Conservation (phyloP, 2,888 invertebrate genomes). For the Kryphioiulus occultus region DNA sequence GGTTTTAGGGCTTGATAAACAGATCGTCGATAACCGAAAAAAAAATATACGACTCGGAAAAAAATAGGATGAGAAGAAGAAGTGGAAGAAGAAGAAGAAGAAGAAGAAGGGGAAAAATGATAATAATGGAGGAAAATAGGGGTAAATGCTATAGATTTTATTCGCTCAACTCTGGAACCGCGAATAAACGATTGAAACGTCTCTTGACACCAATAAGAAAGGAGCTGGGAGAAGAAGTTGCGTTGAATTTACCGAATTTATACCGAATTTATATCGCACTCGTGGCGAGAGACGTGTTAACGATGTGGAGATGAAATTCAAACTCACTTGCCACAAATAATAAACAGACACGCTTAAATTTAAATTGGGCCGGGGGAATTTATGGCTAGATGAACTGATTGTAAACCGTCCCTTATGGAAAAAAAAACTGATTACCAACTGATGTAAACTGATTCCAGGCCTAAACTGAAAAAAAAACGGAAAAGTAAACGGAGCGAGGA, state of each 20-base stretch:
- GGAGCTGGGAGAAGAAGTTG: neutral
- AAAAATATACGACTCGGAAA: neutral
- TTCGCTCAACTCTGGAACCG: constrained; percentile 7
- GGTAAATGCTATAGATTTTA: constrained; percentile 31
- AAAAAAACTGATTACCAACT: too few species aligned
- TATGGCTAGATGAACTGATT: too few species aligned
- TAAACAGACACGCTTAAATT: too few species aligned
- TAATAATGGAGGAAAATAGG: constrained; percentile 35
- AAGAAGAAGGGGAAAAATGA: neutral
- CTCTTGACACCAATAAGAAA: constrained; percentile 31
- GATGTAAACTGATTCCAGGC: too few species aligned
- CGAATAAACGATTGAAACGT: constrained; percentile 19
- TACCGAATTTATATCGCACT: neutral
- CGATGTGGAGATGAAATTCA: too few species aligned
- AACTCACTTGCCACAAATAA: too few species aligned
- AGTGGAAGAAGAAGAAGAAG: neutral
- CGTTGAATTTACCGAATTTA: neutral
- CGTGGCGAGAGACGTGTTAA: neutral
- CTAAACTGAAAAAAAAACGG: too few species aligned
- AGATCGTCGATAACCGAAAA: neutral
- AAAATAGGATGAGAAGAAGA: neutral
- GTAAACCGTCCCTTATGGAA: too few species aligned
- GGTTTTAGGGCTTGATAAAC: constrained; percentile 35
- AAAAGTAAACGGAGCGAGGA: too few species aligned
- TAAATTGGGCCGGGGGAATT: too few species aligned